Conservation (phyloP, 2,888 invertebrate genomes). For the Parelbella ahira region DNA sequence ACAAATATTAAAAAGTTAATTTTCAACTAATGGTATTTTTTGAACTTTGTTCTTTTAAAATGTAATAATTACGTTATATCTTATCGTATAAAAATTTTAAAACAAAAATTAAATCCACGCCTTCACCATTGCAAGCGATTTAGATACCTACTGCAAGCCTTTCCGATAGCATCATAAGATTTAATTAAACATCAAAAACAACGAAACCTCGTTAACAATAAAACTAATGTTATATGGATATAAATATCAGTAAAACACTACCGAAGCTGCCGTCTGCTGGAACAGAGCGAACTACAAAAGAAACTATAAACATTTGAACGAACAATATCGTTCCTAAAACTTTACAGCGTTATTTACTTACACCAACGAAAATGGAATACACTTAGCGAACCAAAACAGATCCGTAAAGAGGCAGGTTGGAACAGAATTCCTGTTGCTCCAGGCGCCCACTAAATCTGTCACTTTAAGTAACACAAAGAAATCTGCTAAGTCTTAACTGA, state of each 20-base stretch:
- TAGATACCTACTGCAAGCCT: no score
- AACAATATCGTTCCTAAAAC: slow-evolving; percentile 2
- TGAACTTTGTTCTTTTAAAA: no score
- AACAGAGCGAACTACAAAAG: slow-evolving; percentile 9
- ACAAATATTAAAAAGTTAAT: no score
- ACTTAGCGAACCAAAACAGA: slow-evolving; percentile 23
- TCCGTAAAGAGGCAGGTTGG: slow-evolving; percentile 16
- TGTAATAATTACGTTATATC: no score
- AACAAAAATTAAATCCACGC: no score
- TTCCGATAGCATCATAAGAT: no score
- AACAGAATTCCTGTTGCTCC: slow-evolving; percentile 9
- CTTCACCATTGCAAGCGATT: no score
- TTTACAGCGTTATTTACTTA: slow-evolving; percentile 18
- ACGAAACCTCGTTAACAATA: neutral
- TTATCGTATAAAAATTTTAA: no score
- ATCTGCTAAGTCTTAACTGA: slow-evolving; percentile 34
- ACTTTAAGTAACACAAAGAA: slow-evolving; percentile 37
- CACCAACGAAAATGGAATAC: slow-evolving; percentile 22
- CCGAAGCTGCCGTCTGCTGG: slow-evolving; percentile 1
- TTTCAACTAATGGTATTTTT: no score
- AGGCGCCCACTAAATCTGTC: slow-evolving; percentile 37
- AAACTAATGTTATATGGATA: neutral
- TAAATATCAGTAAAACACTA: neutral
- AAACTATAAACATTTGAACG: slow-evolving; percentile 1
- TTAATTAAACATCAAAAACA: neutral